Percentiles rank a stretch among this genome's conserved stretches.
These are phyloP conservation scores for Hippolais icterina DNA, from an alignment of 2,113 vertebrate genomes.

Conservation along the genomic window DNA sequence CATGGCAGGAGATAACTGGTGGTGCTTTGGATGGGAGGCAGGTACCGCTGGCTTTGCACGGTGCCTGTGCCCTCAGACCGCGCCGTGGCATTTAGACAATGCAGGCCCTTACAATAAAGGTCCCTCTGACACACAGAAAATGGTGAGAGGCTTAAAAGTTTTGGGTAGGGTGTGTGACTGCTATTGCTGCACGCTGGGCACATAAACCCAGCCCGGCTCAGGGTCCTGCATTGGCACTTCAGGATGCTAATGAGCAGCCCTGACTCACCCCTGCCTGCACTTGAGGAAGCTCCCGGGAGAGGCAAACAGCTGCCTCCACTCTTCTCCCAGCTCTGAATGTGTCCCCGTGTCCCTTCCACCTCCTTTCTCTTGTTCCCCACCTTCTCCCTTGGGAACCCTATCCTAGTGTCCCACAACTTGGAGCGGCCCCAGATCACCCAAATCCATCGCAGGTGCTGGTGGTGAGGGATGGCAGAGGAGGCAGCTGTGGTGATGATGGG, in stretches of 20 bases:
- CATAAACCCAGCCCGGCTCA: not conserved
- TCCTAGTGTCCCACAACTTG: not conserved
- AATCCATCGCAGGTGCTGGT: not conserved
- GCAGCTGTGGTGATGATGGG: not conserved
- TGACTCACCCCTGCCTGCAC: not conserved
- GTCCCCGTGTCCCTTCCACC: fast-evolving
- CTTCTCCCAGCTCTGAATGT: not conserved
- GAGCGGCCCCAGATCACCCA: not conserved
- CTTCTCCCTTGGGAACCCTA: not conserved
- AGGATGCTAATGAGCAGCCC: not conserved
- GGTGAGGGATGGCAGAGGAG: not conserved
- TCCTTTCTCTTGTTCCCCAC: not conserved
- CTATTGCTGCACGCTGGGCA: not conserved
- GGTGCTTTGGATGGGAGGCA: not conserved
- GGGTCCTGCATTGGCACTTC: not conserved
- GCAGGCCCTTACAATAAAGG: not conserved
- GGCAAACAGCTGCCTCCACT: not conserved
- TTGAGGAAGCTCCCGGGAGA: not conserved
- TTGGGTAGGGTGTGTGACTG: not conserved
- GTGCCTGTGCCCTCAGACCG: not conserved
- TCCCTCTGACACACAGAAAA: not conserved
- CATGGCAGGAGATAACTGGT: not conserved
- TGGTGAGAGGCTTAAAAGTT: not conserved
- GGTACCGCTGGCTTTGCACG: not conserved
- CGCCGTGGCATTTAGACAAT: fast-evolving